Conservation (phyloP, 1,140 invertebrate genomes). For the Lycorma delicatula region DNA sequence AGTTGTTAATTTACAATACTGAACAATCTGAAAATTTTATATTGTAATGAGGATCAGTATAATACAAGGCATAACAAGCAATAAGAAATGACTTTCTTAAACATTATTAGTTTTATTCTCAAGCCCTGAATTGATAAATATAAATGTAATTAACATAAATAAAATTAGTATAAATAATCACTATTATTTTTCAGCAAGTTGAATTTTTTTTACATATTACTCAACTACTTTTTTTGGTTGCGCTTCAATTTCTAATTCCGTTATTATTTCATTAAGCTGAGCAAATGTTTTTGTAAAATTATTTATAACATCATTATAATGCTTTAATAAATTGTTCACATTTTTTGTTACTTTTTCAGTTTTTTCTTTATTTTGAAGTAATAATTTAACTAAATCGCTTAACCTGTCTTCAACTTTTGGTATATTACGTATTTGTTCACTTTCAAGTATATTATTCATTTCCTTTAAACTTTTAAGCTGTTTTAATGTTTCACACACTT, state of each 20-base stretch:
- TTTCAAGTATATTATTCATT: background rate
- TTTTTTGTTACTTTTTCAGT: background rate
- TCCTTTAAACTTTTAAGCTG: background rate
- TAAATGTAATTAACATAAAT: too few species aligned
- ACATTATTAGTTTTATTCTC: too few species aligned
- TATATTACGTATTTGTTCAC: background rate
- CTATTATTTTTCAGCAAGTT: too few species aligned
- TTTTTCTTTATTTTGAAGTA: background rate
- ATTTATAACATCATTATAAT: background rate
- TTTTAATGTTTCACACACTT: background rate
- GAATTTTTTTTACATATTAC: background rate
- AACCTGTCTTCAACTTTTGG: background rate
- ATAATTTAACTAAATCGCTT: background rate
- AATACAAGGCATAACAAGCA: too few species aligned
- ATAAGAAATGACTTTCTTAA: too few species aligned
- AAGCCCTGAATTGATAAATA: too few species aligned
- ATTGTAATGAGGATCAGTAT: too few species aligned
- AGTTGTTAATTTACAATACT: too few species aligned
- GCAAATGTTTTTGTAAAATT: background rate
- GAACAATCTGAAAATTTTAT: too few species aligned
- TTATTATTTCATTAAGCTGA: background rate
- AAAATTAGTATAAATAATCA: too few species aligned
- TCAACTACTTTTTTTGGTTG: background rate
- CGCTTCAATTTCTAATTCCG: background rate
- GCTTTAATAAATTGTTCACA: background rate